A percentile compares a stretch with the other conserved stretches of the same genome.
These are phyloP conservation scores for Bombylius major DNA, from an alignment of 2,888 invertebrate genomes.

Conservation along the genomic window DNA sequence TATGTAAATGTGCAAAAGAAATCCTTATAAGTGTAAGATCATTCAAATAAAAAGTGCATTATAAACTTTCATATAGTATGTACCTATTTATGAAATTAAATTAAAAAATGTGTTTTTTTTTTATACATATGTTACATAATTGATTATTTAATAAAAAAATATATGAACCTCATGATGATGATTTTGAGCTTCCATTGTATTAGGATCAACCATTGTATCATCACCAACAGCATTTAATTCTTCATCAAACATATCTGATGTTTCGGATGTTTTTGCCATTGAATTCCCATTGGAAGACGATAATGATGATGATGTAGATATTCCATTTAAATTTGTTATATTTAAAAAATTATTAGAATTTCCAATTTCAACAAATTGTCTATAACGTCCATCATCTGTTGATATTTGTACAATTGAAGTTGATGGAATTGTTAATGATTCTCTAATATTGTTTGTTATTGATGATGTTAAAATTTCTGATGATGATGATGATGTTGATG, in stretches of 20 bases:
- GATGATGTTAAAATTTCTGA: background rate
- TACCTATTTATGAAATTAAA: background rate
- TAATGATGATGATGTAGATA: background rate
- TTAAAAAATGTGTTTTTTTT: background rate
- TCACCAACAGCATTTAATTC: background rate
- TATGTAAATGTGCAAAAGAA: background rate
- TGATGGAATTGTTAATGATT: background rate
- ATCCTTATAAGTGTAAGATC: background rate
- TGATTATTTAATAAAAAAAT: background rate
- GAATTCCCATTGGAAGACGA: conserved; percentile 5
- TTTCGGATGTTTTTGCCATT: background rate
- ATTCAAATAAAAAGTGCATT: no score
- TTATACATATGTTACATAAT: no score
- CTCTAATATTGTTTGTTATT: background rate
- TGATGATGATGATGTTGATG: background rate
- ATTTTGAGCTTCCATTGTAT: conserved; percentile 3
- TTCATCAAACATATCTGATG: conserved; percentile 6
- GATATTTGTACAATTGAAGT: background rate
- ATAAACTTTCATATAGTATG: no score
- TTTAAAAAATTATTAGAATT: background rate
- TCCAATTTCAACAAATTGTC: no score
- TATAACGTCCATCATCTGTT: background rate
- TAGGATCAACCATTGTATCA: conserved; percentile 8
- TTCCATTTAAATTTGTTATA: background rate
- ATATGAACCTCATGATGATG: background rate